Evolutionary conservation across 2,888 invertebrate genomes (phyloP).

Genomic region (Rhamnusium bicolor): DNA sequence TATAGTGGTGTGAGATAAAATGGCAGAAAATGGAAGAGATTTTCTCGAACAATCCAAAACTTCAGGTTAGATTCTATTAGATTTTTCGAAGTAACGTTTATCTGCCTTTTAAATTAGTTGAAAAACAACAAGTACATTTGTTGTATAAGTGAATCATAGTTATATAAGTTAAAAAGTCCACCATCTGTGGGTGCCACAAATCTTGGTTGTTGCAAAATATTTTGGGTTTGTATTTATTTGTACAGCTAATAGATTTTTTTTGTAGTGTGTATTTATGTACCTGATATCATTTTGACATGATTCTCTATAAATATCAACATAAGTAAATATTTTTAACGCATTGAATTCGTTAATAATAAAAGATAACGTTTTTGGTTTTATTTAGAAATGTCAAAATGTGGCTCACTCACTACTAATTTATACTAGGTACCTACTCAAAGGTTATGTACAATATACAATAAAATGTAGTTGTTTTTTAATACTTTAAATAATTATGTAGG

Average conservation of each 20-base stretch:
- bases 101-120: slow-evolving; percentile 12
- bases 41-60: slow-evolving; percentile 68
- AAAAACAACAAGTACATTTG: slow-evolving; percentile 41
- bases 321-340: background rate
- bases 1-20: slow-evolving; percentile 61
- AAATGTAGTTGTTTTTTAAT: slow-evolving; percentile 7
- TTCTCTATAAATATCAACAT: background rate
- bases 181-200: slow-evolving; percentile 68
- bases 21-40: slow-evolving; percentile 71
- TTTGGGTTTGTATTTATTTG: slow-evolving; percentile 24
- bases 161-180: slow-evolving; percentile 69
- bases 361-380: slow-evolving; percentile 5
- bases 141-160: slow-evolving; percentile 56
- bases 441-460: slow-evolving; percentile 18
- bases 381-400: slow-evolving; percentile 15
- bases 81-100: slow-evolving; percentile 28
- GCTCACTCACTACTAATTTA: background rate
- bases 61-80: slow-evolving; percentile 65
- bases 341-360: background rate
- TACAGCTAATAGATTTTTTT: background rate
- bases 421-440: slow-evolving; percentile 7
- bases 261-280: background rate
- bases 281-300: background rate
- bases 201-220: slow-evolving; percentile 34
- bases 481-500: background rate